Conservation (phyloP, 2,113 vertebrate genomes). For the Cygnus buccinator region DNA sequence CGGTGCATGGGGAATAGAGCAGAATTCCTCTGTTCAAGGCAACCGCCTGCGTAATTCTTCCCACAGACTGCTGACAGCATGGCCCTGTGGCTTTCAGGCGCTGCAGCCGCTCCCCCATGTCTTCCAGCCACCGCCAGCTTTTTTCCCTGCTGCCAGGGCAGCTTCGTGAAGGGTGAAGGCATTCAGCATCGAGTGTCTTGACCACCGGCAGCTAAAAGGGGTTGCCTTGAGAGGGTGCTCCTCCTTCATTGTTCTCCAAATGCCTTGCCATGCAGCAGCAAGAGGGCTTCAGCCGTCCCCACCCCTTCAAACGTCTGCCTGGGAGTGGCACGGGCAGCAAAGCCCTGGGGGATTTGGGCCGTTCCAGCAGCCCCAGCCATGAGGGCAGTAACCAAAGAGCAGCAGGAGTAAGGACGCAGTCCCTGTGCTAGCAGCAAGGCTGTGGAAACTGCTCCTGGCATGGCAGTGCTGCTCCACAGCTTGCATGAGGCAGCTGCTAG, state of each 20-base stretch:
- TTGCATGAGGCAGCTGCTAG: neutral
- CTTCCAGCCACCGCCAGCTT: neutral
- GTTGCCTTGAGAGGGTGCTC: neutral
- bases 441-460: neutral
- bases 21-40: neutral
- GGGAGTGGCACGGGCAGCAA: neutral
- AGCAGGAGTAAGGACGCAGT: neutral
- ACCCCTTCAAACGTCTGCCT: neutral
- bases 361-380: neutral
- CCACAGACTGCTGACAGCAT: neutral
- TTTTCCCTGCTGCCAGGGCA: neutral
- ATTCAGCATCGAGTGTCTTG: neutral
- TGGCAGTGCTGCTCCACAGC: neutral
- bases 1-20: neutral
- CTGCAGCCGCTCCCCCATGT: neutral
- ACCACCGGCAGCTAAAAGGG: fast-evolving
- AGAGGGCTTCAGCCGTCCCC: fast-evolving
- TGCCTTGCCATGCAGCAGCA: neutral
- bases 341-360: neutral
- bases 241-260: neutral
- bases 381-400: neutral
- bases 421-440: neutral
- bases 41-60: neutral
- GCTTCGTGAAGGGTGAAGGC: neutral
- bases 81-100: neutral